These are phyloP conservation scores for Neopelma chrysocephalum DNA, from an alignment of 2,797 vertebrate species.

Conservation along the genomic window DNA sequence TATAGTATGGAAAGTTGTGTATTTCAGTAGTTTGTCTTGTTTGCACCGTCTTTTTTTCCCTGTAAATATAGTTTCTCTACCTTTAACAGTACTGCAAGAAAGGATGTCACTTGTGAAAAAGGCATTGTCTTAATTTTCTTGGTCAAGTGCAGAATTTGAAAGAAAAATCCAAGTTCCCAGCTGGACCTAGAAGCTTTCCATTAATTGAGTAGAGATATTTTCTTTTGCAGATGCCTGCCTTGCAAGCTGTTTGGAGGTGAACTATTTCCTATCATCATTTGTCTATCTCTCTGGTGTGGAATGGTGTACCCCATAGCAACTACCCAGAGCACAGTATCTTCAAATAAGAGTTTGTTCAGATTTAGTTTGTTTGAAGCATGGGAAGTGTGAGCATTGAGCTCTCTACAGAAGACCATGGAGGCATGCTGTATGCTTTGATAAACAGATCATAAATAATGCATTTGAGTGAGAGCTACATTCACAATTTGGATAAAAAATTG, in stretches of 20 bases:
- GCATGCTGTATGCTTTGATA: neutral
- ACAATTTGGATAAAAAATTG: neutral
- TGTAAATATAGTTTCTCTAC: neutral
- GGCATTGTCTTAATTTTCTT: neutral
- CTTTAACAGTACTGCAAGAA: neutral
- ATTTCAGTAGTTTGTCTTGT: neutral
- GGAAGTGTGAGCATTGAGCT: neutral
- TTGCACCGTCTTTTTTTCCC: neutral
- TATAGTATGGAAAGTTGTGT: neutral
- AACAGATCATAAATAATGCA: neutral
- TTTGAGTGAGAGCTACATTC: neutral
- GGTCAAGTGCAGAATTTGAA: neutral
- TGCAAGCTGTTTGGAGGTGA: neutral
- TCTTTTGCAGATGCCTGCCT: neutral
- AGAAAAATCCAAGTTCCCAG: neutral
- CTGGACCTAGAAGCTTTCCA: neutral
- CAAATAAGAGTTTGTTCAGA: neutral
- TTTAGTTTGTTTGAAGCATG: neutral
- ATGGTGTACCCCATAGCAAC: neutral
- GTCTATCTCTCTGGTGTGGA: rapidly evolving
- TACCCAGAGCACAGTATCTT: neutral
- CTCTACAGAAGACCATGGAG: neutral
- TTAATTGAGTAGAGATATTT: neutral
- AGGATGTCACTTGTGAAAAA: neutral
- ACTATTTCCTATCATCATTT: neutral